Percentiles rank a stretch among this genome's conserved stretches.
These are phyloP conservation scores for Malurus splendens DNA, from an alignment of 2,797 vertebrate species.

Conservation along the genomic window DNA sequence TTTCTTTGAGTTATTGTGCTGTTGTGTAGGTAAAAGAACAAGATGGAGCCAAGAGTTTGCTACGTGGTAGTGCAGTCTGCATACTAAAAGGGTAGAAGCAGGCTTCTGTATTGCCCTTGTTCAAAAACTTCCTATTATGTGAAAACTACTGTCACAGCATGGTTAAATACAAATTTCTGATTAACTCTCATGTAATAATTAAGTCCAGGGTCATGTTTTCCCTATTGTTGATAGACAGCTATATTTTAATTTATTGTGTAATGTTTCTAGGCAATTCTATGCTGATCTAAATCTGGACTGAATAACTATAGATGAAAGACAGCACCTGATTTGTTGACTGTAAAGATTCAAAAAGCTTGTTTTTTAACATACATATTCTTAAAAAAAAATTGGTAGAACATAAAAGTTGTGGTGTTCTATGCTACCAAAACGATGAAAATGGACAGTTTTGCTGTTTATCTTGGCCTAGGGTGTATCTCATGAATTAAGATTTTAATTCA, in stretches of 20 bases:
- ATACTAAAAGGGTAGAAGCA: background rate
- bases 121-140: background rate
- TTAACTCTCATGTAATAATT: background rate
- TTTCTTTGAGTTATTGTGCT: background rate
- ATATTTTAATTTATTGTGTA: background rate
- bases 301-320: background rate
- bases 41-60: background rate
- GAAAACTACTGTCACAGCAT: background rate
- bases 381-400: background rate
- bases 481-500: background rate
- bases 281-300: background rate
- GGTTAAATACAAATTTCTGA: background rate
- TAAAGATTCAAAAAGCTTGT: background rate
- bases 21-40: background rate
- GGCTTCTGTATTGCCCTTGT: rapidly evolving
- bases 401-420: background rate
- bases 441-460: background rate
- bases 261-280: background rate
- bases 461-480: background rate
- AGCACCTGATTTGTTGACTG: background rate
- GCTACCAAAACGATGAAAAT: background rate
- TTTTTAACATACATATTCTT: background rate
- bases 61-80: background rate
- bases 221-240: background rate
- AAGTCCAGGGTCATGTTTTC: background rate